These are phyloP conservation scores for Bambusicola thoracicus DNA, from an alignment of 2,113 vertebrate genomes.

Conservation along the genomic window DNA sequence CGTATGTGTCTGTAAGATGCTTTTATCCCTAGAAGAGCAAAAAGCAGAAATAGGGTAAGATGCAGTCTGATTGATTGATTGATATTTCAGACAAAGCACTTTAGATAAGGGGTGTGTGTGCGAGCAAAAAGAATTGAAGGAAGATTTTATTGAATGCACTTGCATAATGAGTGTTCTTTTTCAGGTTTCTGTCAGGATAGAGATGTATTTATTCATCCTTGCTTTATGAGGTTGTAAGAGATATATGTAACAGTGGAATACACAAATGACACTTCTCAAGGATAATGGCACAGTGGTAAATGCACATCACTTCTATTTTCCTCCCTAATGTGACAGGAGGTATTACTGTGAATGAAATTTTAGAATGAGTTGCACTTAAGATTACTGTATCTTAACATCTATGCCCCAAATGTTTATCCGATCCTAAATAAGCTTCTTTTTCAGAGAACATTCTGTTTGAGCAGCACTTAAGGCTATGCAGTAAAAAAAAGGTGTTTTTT, in stretches of 20 bases:
- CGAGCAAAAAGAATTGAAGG: neutral
- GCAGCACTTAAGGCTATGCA: neutral
- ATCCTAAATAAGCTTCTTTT: neutral
- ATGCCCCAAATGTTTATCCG: neutral
- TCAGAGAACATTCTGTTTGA: neutral
- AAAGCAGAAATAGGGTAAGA: neutral
- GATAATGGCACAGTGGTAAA: neutral
- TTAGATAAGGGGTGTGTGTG: neutral
- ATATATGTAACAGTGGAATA: neutral
- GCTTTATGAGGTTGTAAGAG: neutral
- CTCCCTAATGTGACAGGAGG: neutral
- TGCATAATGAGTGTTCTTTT: neutral
- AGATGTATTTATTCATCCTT: neutral
- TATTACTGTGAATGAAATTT: neutral
- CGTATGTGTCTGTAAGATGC: neutral
- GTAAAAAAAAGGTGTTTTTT: constrained; percentile 23
- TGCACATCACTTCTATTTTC: neutral
- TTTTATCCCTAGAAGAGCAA: neutral
- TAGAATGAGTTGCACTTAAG: neutral
- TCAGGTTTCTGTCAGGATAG: neutral
- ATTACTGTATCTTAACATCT: neutral
- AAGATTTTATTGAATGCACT: neutral
- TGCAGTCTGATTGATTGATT: neutral
- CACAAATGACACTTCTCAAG: neutral
- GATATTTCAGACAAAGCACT: neutral